Evolutionary conservation across 2,113 vertebrate genomes (phyloP), one percentile per base, ranked within the genome.

Genomic region (Excalfactoria chinensis): DNA sequence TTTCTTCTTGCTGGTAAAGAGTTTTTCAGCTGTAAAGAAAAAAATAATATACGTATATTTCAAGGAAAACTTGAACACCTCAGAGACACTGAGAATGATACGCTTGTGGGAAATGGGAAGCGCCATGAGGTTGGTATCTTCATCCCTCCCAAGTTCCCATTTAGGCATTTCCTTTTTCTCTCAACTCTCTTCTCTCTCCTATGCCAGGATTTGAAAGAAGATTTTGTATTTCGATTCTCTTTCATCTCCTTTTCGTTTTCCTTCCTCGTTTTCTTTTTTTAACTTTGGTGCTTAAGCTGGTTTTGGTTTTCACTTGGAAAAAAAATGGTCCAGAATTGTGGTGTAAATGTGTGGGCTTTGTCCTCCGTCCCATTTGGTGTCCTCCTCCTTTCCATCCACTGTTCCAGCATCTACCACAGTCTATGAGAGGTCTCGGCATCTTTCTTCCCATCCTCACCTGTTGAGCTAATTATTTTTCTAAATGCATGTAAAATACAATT

Each of bases 241-340:
- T 85, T 69, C 46, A 77, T 68, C 23, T 70, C 58, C 7, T n/a
- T 64, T 73, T 72, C 48, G 7, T 20, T 77, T 73, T 21, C 12
- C 26, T 43, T 48, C 18, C 17, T n/a, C 43, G 2, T 21, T 9
- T 43, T 56, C 35, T 25, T 41, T 59, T 59, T n/a, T 40, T n/a
- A 58, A 58, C 30, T 58, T 58, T 78, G 20, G 76, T 75, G 26
- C 59, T 93, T 97, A 79, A 93, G 92, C 97, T 97, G 95, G 94
- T 97, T 97, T 92, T 73, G 95, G 96, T 97, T 79, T 79, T 98
- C 89, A 95, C 97, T 98, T 98, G 98, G 98, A 98, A 98, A 41
- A 41, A 37, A 98, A 98, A 93, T 97, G 98, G 98, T 98, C 98
- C 98, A 97, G 96, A 97, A 97, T 98, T 70, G 97, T 98, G 98